Base-by-base conservation (phyloP, 2,797 vertebrate species). In the Acanthurus leucopareius region DNA sequence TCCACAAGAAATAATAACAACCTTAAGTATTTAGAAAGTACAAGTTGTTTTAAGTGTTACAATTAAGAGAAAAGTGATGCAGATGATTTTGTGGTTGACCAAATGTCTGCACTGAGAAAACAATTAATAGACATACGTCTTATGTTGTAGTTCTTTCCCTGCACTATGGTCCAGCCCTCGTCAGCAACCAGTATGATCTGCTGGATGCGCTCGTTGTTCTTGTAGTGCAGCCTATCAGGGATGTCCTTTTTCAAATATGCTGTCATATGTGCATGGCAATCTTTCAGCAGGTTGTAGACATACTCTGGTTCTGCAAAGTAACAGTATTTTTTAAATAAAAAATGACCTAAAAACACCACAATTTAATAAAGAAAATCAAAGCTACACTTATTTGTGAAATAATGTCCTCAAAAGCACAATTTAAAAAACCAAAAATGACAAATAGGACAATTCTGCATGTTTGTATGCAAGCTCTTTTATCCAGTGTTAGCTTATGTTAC, bases 91-190 rank as follows among this genome's bases (percentile, higher is more conserved):
- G 13, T 44, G 19, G 32, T 4, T 4, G 16, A 40, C 2, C 11
- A n/a, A 17, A 48, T 25, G 7, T 40, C 5, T 9, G 38, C 3
- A 10, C 2, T 28, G 38, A 63, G 4, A 20, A n/a, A 7, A 25
- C 2, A 3, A 5, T 3, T 38, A 7, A 42, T 13, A 32, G 5
- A 83, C 96, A 86, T 94, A 99, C 98, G 59, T 80, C 90, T 94
- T 1, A 78, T 47, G 16, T 95, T 92, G 9, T 14, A 19, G 59
- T 92, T 75, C 56, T 94, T 96, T 0, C 86, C 85, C 69, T 93
- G 93, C 3, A 97, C 93, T 11, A 99, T 97, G 11, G 97, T 97
- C 98, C 98, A 99, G 67, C 98, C 98, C 91, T 99, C 98, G 0
- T 99, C 97, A 1, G 97, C 98, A 35, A 99, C 86, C 84, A 98